A percentile compares a stretch with the other conserved stretches of the same genome.
Conservation (phyloP, 2,113 vertebrate species). For the Lucifuga dentata region DNA sequence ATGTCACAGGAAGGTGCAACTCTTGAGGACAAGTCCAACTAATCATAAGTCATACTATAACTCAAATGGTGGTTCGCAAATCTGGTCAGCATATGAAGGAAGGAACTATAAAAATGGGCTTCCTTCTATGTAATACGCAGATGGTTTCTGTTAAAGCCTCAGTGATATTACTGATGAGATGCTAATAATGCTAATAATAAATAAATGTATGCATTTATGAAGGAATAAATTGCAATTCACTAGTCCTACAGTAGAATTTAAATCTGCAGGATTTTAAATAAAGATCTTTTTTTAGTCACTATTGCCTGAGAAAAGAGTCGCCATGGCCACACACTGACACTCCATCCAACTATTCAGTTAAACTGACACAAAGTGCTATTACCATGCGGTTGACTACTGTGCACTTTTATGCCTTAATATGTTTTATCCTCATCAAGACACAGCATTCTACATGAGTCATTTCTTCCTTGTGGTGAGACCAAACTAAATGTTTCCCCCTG, state of each 20-base stretch:
- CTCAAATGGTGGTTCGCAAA: too few relatives aligned
- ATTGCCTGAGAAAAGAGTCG: constrained; percentile 31
- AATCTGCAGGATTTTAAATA: constrained; percentile 35
- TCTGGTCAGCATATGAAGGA: too few relatives aligned
- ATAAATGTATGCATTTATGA: constrained; percentile 10
- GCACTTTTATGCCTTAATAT: constrained; percentile 13
- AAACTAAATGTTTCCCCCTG: constrained; percentile 19
- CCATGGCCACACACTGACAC: constrained; percentile 29
- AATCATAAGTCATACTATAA: too few relatives aligned
- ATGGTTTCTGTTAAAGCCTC: constrained; percentile 22
- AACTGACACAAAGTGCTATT: constrained; percentile 36
- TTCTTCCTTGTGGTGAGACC: constrained; percentile 43
- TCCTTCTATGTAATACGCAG: neutral
- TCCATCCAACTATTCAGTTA: constrained; percentile 24
- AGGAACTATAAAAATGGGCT: too few relatives aligned
- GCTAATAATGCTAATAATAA: neutral
- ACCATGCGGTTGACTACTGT: constrained; percentile 38
- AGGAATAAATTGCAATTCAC: constrained; percentile 18
- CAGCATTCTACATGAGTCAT: constrained; percentile 37
- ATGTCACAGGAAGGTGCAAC: too few relatives aligned
- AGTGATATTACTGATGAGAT: constrained; percentile 4
- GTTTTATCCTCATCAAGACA: constrained; percentile 34
- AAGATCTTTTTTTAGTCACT: constrained; percentile 54
- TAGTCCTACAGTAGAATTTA: constrained; percentile 22
- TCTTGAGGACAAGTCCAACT: too few relatives aligned